These are phyloP conservation scores for Adineta ricciae DNA, from an alignment of 2,888 invertebrate genomes.

Conservation along the genomic window DNA sequence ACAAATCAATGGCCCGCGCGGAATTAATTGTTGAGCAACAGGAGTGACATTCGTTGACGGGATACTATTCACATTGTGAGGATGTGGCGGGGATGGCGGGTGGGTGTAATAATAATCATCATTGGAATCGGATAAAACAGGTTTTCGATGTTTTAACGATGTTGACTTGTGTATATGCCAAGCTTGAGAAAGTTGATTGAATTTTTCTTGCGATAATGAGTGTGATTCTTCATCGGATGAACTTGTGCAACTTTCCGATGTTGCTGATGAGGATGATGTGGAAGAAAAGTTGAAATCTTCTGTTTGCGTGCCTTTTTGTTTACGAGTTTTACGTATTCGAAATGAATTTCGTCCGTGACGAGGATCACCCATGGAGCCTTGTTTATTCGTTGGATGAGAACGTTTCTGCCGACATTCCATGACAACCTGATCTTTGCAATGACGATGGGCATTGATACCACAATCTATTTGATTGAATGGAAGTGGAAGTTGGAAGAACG, in stretches of 20 bases:
- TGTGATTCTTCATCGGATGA: background rate
- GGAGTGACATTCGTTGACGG: background rate
- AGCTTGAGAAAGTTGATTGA: background rate
- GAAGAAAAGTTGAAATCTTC: conserved; percentile 22
- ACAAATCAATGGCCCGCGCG: conserved; percentile 32
- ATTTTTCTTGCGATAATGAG: background rate
- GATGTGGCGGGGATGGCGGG: background rate
- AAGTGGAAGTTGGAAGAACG: background rate
- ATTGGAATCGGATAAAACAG: background rate
- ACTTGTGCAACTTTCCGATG: background rate
- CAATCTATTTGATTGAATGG: conserved; percentile 45
- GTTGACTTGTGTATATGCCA: conserved; percentile 5
- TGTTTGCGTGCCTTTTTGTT: conserved; percentile 34
- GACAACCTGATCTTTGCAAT: conserved; percentile 55
- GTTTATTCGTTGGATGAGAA: background rate
- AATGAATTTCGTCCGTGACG: conserved; percentile 5
- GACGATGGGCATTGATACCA: conserved; percentile 55
- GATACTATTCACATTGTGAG: background rate
- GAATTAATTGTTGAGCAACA: conserved; percentile 21
- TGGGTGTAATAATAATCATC: conserved; percentile 19
- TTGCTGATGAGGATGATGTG: background rate
- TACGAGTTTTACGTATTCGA: conserved; percentile 17
- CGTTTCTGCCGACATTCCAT: conserved; percentile 51
- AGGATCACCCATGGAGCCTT: background rate
- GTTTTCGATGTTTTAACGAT: conserved; percentile 19